These are phyloP conservation scores for Elmis aenea DNA, from an alignment of 2,888 invertebrate species.

Conservation along the genomic window DNA sequence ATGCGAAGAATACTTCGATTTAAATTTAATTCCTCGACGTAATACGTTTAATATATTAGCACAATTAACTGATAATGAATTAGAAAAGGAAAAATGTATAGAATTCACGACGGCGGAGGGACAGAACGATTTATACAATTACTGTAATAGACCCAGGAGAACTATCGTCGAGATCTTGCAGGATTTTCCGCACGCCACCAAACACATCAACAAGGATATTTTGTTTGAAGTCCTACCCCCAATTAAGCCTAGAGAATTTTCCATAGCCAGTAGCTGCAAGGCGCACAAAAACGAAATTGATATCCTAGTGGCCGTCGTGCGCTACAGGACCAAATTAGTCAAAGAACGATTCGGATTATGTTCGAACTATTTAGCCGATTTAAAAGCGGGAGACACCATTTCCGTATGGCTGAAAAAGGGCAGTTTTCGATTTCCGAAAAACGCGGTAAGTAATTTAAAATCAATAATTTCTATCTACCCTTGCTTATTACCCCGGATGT, in stretches of 20 bases:
- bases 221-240: conserved; percentile 85
- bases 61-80: conserved; percentile 70
- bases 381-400: conserved; percentile 53
- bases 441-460: conserved; percentile 43
- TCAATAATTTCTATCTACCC: no score
- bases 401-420: conserved; percentile 71
- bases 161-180: conserved; percentile 83
- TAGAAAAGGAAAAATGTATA: conserved; percentile 76
- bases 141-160: conserved; percentile 81
- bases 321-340: conserved; percentile 76
- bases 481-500: no score
- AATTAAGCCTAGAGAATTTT: conserved; percentile 87
- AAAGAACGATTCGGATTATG: conserved; percentile 81
- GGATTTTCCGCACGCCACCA: conserved; percentile 84
- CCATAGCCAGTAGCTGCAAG: conserved; percentile 76
- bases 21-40: conserved; percentile 75
- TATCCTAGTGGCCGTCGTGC: conserved; percentile 85
- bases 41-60: conserved; percentile 82
- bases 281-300: conserved; percentile 58
- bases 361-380: conserved; percentile 81
- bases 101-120: conserved; percentile 76
- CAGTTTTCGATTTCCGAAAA: conserved; percentile 70
- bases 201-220: conserved; percentile 65
- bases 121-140: conserved; percentile 84
- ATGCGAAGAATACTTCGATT: conserved; percentile 81